phyloP scores from a whole-genome alignment of 2,888 invertebrate genomes.

The Exocentrus adspersus region DNA sequence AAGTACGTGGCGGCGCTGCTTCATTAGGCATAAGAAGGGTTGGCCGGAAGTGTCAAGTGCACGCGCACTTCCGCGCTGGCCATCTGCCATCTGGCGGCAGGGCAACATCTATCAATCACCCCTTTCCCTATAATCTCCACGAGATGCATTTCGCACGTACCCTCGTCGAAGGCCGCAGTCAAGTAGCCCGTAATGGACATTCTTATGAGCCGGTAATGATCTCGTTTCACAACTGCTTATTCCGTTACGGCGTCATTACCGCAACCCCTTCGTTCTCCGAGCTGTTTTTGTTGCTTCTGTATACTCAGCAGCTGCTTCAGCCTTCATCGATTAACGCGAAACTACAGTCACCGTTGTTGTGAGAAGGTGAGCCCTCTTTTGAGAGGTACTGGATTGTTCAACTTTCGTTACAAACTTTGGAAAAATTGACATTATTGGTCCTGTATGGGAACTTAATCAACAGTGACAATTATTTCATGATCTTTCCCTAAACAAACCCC shows the following conservation, averaged over 20 bases:
- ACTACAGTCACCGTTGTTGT: too few species aligned
- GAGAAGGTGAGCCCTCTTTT: too few species aligned
- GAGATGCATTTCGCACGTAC: conserved; percentile 47
- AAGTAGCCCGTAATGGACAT: conserved; percentile 34
- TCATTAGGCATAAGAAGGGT: conserved; percentile 55
- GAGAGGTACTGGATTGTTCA: too few species aligned
- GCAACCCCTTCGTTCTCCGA: background rate
- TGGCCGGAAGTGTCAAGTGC: conserved; percentile 62
- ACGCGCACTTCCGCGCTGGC: conserved; percentile 57
- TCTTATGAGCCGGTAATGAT: conserved; percentile 17
- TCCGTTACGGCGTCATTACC: too few species aligned
- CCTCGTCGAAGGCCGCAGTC: conserved; percentile 38
- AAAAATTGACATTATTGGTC: too few species aligned
- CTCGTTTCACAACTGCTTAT: conserved; percentile 22
- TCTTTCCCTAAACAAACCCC: too few species aligned
- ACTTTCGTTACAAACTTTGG: too few species aligned
- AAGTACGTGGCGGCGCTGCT: conserved; percentile 49
- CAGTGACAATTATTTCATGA: too few species aligned
- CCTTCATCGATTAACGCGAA: too few species aligned
- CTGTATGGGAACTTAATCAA: too few species aligned
- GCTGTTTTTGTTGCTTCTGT: too few species aligned
- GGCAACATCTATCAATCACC: conserved; percentile 48
- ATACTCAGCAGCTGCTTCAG: too few species aligned
- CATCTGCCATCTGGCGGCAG: conserved; percentile 39
- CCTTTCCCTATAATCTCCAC: conserved; percentile 37